Conservation (phyloP, 2,113 vertebrate genomes). For the Mungos mungo region DNA sequence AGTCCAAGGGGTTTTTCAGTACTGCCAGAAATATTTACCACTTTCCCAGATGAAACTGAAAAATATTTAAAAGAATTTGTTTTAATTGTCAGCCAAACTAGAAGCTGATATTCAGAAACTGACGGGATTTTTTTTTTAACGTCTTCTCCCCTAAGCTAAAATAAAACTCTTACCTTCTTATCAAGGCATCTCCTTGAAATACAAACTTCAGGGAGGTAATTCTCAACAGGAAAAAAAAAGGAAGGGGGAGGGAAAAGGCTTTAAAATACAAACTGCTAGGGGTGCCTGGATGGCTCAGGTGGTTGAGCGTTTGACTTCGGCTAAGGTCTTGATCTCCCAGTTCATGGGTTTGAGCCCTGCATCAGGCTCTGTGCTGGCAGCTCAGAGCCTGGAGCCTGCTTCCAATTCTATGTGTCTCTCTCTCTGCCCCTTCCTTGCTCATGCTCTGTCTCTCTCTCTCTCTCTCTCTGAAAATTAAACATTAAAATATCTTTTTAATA, state of each 20-base stretch:
- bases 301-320: too few species aligned
- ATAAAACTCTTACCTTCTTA: not conserved
- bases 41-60: not conserved
- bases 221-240: not conserved
- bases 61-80: not conserved
- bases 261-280: not conserved
- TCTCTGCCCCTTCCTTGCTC: too few species aligned
- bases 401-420: too few species aligned
- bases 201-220: not conserved
- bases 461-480: too few species aligned
- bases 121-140: not conserved
- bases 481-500: too few species aligned
- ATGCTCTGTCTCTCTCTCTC: too few species aligned
- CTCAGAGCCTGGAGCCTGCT: too few species aligned
- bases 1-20: not conserved
- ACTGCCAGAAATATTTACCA: not conserved
- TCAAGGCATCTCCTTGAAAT: not conserved
- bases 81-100: not conserved
- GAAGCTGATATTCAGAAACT: not conserved
- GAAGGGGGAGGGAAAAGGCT: not conserved
- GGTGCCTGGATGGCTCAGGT: too few species aligned
- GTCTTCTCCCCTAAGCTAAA: not conserved
- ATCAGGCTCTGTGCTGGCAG: too few species aligned
- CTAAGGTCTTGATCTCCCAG: too few species aligned
- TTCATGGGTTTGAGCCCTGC: too few species aligned